Conservation (phyloP, 1,140 invertebrate genomes). For the Heliothis subflexa region DNA sequence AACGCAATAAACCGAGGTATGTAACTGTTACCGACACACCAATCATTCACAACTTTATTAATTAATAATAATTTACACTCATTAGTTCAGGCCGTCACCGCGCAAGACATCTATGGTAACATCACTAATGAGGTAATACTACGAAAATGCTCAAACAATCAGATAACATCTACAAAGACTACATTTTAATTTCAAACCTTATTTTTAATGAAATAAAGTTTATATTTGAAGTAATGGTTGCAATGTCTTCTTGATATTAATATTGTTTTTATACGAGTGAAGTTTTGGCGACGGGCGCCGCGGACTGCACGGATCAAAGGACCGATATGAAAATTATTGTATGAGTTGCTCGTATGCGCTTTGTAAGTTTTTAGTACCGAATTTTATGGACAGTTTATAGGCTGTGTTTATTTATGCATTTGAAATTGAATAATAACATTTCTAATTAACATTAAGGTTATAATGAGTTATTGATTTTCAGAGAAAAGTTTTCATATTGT, state of each 20-base stretch:
- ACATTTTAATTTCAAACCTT: neutral
- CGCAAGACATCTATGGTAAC: slow-evolving; percentile 6
- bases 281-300: slow-evolving; percentile 33
- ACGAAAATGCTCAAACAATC: neutral
- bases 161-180: neutral
- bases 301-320: slow-evolving; percentile 10
- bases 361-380: slow-evolving; percentile 5
- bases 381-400: slow-evolving; percentile 28
- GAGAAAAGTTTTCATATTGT: too few species aligned
- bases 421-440: neutral
- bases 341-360: neutral
- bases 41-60: slow-evolving; percentile 16
- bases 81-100: slow-evolving; percentile 11
- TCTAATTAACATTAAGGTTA: neutral
- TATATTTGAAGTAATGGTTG: neutral
- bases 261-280: slow-evolving; percentile 38
- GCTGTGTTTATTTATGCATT: neutral
- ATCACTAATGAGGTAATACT: slow-evolving; percentile 5
- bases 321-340: slow-evolving; percentile 3
- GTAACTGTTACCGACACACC: neutral
- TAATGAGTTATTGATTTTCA: too few species aligned
- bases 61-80: slow-evolving; percentile 11
- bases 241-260: slow-evolving; percentile 12
- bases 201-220: slow-evolving; percentile 8
- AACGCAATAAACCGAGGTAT: slow-evolving; percentile 2